Evolutionary conservation across 2,113 vertebrate genomes (phyloP).

Genomic region (Campylomormyrus tamandua): DNA sequence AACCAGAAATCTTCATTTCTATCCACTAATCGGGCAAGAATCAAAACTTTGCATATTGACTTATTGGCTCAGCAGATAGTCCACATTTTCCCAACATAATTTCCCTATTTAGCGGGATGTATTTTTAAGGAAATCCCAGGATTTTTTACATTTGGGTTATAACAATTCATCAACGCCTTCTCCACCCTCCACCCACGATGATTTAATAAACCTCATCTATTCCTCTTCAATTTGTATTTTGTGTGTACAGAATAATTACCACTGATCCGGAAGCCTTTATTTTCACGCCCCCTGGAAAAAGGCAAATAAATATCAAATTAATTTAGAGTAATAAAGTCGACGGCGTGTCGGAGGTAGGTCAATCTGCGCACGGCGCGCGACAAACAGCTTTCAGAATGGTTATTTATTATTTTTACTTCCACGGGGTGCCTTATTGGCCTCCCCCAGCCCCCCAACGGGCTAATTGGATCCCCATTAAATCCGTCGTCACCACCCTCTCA

Average conservation of each 20-base stretch:
- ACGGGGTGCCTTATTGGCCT: slow-evolving; percentile 12
- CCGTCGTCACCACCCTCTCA: slow-evolving; percentile 25
- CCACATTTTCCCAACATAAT: background rate
- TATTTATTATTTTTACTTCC: background rate
- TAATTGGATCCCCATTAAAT: slow-evolving; percentile 38
- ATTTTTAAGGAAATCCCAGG: background rate
- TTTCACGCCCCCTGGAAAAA: background rate
- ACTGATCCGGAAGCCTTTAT: background rate
- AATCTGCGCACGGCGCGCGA: slow-evolving; percentile 12
- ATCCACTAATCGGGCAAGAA: background rate
- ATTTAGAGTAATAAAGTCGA: background rate
- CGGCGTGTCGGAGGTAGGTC: slow-evolving; percentile 3
- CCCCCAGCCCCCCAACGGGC: slow-evolving; percentile 9
- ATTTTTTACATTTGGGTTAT: background rate
- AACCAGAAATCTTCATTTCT: background rate
- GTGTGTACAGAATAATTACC: slow-evolving; percentile 1
- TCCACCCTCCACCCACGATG: background rate
- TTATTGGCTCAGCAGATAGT: background rate
- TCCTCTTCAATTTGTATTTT: background rate
- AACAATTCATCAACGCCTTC: background rate
- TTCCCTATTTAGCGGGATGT: background rate
- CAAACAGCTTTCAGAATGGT: slow-evolving; percentile 8
- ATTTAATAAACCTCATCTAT: background rate
- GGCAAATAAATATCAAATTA: slow-evolving; percentile 5
- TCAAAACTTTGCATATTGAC: background rate